phyloP scores from a whole-genome alignment of 2,888 invertebrate species.

The Cybosia mesomella region DNA sequence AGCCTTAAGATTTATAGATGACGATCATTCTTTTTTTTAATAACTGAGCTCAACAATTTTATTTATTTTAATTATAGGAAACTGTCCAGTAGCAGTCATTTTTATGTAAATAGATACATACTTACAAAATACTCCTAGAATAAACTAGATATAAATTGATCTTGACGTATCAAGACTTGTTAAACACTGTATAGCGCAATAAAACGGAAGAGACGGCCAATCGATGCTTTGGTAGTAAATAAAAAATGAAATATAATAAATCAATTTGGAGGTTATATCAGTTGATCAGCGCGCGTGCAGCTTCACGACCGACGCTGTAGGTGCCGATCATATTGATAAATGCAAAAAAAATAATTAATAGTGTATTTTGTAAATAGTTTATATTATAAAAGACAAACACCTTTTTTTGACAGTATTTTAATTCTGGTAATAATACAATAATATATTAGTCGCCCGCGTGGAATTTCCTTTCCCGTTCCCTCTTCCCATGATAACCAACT shows the following conservation, averaged over 20 bases:
- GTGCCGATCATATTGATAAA: conserved; percentile 45
- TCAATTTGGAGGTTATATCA: conserved; percentile 74
- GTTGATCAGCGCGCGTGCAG: conserved; percentile 58
- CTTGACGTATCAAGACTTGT: conserved; percentile 11
- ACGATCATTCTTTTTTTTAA: too few species aligned
- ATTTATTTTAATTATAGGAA: neutral
- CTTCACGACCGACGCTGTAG: conserved; percentile 62
- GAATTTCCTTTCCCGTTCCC: too few species aligned
- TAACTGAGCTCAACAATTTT: neutral
- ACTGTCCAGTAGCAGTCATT: too few species aligned
- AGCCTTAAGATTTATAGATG: too few species aligned
- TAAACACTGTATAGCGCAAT: conserved; percentile 43
- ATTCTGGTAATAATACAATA: too few species aligned
- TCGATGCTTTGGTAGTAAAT: conserved; percentile 62
- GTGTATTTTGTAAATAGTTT: neutral
- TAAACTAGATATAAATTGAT: neutral
- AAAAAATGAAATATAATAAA: conserved; percentile 73
- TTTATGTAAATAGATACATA: too few species aligned
- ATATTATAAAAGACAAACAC: neutral
- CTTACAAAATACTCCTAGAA: too few species aligned
- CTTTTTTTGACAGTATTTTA: too few species aligned
- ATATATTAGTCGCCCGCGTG: too few species aligned
- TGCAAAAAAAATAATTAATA: conserved; percentile 7
- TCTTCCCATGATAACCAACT: too few species aligned
- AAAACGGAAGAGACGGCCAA: conserved; percentile 60